phyloP scores from a whole-genome alignment of 1,140 invertebrate genomes.

The Aphelenchoides fujianensis region DNA sequence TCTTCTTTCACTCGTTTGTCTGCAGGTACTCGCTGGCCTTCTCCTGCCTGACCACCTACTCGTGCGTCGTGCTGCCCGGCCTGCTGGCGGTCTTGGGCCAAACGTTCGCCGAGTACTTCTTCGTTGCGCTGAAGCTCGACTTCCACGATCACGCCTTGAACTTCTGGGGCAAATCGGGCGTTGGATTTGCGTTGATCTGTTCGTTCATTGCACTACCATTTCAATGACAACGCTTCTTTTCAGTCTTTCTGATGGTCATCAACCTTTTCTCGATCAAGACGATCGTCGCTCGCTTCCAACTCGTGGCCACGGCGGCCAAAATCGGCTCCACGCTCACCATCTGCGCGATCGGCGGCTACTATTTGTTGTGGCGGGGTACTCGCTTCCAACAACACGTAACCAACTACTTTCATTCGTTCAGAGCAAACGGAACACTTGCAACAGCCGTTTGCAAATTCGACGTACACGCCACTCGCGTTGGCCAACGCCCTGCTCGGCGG shows the following conservation, averaged over 20 bases:
- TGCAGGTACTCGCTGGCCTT: not conserved
- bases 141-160: not conserved
- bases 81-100: constrained; percentile 41
- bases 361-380: not conserved
- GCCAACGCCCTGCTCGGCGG: constrained; percentile 47
- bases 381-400: not conserved
- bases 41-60: not conserved
- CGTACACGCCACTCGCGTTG: constrained; percentile 14
- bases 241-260: constrained; percentile 38
- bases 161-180: not conserved
- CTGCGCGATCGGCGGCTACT: constrained; percentile 5
- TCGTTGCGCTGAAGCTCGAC: constrained; percentile 30
- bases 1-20: too few relatives aligned
- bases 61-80: not conserved
- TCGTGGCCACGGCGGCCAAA: constrained; percentile 46
- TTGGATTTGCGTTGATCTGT: constrained; percentile 19
- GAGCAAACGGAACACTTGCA: constrained; percentile 46
- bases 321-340: constrained; percentile 8
- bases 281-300: constrained; percentile 51
- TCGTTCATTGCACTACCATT: not conserved
- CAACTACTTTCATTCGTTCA: constrained; percentile 31
- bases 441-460: constrained; percentile 43
- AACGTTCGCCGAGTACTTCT: constrained; percentile 47
- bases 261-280: constrained; percentile 48
- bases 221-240: too few relatives aligned